A percentile compares a stretch with the other conserved stretches of the same genome.
Evolutionary conservation across 2,888 invertebrate species (phyloP).

Genomic region (Chromoteleia sp.): DNA sequence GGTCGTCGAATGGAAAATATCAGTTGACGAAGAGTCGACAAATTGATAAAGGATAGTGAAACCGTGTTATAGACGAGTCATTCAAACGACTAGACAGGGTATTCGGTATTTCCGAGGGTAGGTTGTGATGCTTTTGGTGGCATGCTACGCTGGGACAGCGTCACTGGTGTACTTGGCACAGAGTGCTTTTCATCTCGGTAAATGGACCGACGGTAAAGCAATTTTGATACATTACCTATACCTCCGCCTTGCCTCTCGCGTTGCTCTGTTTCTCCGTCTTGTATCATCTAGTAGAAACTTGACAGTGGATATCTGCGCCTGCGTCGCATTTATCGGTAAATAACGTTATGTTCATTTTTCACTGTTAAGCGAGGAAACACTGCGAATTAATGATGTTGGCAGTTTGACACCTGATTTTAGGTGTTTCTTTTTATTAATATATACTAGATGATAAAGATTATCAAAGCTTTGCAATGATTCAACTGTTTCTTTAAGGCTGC

Average conservation of each 20-base stretch:
- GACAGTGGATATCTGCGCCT: constrained; percentile 42
- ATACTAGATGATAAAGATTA: no score
- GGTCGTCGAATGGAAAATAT: constrained; percentile 61
- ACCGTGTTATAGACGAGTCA: constrained; percentile 59
- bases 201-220: constrained; percentile 83
- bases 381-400: constrained; percentile 6
- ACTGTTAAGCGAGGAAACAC: constrained; percentile 19
- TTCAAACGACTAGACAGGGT: constrained; percentile 63
- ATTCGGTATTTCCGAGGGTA: constrained; percentile 70
- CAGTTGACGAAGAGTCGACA: constrained; percentile 61
- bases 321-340: constrained; percentile 57
- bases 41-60: constrained; percentile 67
- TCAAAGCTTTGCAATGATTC: not conserved
- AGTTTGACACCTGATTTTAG: constrained; percentile 3
- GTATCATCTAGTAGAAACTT: constrained; percentile 61
- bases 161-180: constrained; percentile 82
- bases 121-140: constrained; percentile 76
- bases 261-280: constrained; percentile 66
- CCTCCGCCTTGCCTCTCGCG: constrained; percentile 70
- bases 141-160: constrained; percentile 75
- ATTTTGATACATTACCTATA: constrained; percentile 83
- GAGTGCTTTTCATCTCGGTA: constrained; percentile 84
- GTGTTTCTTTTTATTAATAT: no score
- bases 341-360: constrained; percentile 29
- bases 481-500: no score